Conservation (phyloP, 2,113 vertebrate species). For the Cyprinus carpio region DNA sequence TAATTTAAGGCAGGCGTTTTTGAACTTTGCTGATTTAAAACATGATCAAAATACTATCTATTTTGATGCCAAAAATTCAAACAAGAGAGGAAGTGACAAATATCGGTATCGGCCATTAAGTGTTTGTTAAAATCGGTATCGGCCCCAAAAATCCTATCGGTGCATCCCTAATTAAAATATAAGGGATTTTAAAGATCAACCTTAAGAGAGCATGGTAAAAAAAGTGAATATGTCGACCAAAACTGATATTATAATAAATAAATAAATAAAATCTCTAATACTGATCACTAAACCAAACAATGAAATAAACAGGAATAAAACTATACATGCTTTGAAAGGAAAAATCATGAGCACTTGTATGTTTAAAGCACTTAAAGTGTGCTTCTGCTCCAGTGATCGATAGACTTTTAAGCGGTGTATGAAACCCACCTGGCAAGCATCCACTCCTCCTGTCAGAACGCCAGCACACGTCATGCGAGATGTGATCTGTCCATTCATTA, state of each 20-base stretch:
- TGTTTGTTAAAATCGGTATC: too few species aligned
- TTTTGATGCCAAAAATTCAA: too few species aligned
- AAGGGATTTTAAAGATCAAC: neutral
- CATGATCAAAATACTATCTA: too few species aligned
- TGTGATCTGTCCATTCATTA: slow-evolving; percentile 79
- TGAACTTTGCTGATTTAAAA: too few species aligned
- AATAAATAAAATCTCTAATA: neutral
- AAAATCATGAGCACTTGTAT: neutral
- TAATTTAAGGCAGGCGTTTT: too few species aligned
- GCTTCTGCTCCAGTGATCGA: neutral
- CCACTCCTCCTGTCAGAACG: slow-evolving; percentile 80
- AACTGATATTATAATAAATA: neutral
- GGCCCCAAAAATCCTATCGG: too few species aligned
- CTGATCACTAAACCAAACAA: neutral
- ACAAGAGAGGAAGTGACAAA: too few species aligned
- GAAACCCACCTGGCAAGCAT: slow-evolving; percentile 88
- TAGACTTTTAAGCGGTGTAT: neutral
- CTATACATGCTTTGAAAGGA: neutral
- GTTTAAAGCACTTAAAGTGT: neutral
- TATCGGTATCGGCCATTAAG: too few species aligned
- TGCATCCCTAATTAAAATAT: too few species aligned
- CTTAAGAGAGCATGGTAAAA: neutral
- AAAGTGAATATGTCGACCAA: neutral
- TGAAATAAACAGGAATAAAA: neutral
- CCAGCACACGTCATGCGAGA: slow-evolving; percentile 91